Base-by-base conservation (phyloP, 2,797 vertebrate species). In the Tarsius wallacei region DNA sequence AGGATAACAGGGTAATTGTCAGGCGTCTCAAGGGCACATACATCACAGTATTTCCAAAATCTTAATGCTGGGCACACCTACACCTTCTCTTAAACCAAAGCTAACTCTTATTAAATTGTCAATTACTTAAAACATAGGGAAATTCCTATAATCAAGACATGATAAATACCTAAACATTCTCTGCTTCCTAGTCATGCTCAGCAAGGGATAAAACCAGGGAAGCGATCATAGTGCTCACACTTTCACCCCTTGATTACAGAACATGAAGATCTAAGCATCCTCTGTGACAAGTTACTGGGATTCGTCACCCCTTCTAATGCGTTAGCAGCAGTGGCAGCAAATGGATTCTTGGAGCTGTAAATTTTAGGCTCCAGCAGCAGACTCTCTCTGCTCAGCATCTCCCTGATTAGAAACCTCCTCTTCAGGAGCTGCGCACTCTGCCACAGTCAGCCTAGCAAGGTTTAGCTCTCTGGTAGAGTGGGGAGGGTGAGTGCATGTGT, bases 401-500 rank as follows among this genome's bases (percentile, higher is more conserved):
- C 97, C 97, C 96, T 92, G 97, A 97, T 97, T 97, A 97, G 97
- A 97, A 98, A 97, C 96, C 94, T 98, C 97, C 97, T 97, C 97
- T 97, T 97, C 93, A 97, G 88, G 81, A 97, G 89, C 93, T 96
- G 85, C 14, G 1, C 64, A 47, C 92, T 80, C 94, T 73, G 87
- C 94, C 0, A 2, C 90, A 91, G 91, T 88, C 95, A 96, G 90
- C 82, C 84, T 77, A 84, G 76, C 1, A 11, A 93, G 90, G 57
- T 63, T 77, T 49, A 63, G 59, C 90, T 81, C 95, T 89, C 86
- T 83, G 84, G 88, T 22, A 66, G 83, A 77, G n/a, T 4, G 36
- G 49, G 8, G 31, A 53, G 47, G 33, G 64, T 57, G 19, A 90
- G 70, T 26, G 66, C 7, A 26, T 31, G 55, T 51, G 33, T 42